Conservation (phyloP, 2,797 vertebrate genomes). For the Spondyliosoma cantharus region DNA sequence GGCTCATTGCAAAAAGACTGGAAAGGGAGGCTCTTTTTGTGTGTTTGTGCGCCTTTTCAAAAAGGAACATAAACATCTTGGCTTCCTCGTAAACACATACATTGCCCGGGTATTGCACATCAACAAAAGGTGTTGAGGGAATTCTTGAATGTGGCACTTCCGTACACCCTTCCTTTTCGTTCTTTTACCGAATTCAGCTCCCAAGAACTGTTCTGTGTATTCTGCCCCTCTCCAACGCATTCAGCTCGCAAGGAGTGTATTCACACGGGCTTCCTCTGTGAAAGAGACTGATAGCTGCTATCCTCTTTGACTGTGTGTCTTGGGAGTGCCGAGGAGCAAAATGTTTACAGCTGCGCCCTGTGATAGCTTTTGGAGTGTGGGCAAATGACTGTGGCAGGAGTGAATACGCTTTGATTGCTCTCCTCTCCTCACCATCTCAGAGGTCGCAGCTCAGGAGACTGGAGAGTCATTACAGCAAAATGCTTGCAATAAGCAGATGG, state of each 20-base stretch:
- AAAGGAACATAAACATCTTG: conserved; percentile 32
- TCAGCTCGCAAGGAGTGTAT: conserved; percentile 55
- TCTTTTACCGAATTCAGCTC: no score
- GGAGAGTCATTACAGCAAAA: conserved; percentile 59
- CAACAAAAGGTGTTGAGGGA: conserved; percentile 28
- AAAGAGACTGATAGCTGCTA: conserved; percentile 66
- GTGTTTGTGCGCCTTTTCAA: conserved; percentile 23
- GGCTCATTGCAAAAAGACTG: conserved; percentile 4
- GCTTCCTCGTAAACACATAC: conserved; percentile 21
- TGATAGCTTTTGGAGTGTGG: conserved; percentile 74
- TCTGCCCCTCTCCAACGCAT: conserved; percentile 43
- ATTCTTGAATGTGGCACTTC: conserved; percentile 12
- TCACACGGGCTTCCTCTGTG: conserved; percentile 64
- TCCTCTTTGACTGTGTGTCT: conserved; percentile 64
- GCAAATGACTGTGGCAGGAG: conserved; percentile 66
- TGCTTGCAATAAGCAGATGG: conserved; percentile 66
- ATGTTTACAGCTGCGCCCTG: conserved; percentile 79
- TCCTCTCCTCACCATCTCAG: conserved; percentile 57
- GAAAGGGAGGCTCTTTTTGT: conserved; percentile 27
- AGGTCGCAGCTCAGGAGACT: conserved; percentile 61
- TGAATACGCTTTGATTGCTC: conserved; percentile 74
- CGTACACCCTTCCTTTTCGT: conserved; percentile 12
- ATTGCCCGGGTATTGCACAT: conserved; percentile 34
- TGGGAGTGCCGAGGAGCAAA: conserved; percentile 70
- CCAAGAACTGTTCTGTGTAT: conserved; percentile 49